These are phyloP conservation scores for Therioaphis trifolii DNA, from an alignment of 2,888 invertebrate genomes.

Conservation along the genomic window DNA sequence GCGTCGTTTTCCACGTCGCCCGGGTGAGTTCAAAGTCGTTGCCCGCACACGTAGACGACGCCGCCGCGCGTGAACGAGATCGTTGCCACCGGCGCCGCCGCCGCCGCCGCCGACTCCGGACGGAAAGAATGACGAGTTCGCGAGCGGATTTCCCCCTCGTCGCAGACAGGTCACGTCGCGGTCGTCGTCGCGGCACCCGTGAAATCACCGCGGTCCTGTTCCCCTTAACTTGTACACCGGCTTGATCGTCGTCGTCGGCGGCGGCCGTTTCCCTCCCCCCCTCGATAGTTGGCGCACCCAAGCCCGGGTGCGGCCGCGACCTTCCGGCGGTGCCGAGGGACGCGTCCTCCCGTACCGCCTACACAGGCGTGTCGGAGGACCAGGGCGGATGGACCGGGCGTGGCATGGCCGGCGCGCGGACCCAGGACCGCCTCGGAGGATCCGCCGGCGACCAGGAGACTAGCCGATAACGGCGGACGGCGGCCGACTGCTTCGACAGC, in stretches of 20 bases:
- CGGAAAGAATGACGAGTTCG: no score
- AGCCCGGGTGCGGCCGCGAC: slow-evolving; percentile 27
- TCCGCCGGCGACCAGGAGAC: slow-evolving; percentile 54
- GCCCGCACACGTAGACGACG: no score
- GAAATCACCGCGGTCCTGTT: not conserved
- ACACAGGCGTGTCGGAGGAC: slow-evolving; percentile 62
- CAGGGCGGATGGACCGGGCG: slow-evolving; percentile 62
- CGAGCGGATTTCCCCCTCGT: no score
- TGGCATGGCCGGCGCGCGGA: slow-evolving; percentile 55
- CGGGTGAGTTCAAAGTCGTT: no score
- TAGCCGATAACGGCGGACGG: not conserved
- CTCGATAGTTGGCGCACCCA: not conserved
- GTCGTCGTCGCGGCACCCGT: no score
- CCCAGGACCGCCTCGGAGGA: slow-evolving; percentile 61
- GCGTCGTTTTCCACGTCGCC: no score
- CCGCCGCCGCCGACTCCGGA: not conserved
- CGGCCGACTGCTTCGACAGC: not conserved
- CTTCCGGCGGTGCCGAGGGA: slow-evolving; percentile 58
- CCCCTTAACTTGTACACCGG: not conserved
- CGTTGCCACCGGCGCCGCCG: not conserved
- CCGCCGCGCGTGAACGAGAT: no score
- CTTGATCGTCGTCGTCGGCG: not conserved
- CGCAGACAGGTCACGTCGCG: no score
- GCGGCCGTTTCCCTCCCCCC: not conserved
- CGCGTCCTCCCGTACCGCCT: slow-evolving; percentile 58